Evolutionary conservation across 2,113 vertebrate species (phyloP), one percentile per base, ranked within the genome.

Genomic region (Peromyscus californicus): DNA sequence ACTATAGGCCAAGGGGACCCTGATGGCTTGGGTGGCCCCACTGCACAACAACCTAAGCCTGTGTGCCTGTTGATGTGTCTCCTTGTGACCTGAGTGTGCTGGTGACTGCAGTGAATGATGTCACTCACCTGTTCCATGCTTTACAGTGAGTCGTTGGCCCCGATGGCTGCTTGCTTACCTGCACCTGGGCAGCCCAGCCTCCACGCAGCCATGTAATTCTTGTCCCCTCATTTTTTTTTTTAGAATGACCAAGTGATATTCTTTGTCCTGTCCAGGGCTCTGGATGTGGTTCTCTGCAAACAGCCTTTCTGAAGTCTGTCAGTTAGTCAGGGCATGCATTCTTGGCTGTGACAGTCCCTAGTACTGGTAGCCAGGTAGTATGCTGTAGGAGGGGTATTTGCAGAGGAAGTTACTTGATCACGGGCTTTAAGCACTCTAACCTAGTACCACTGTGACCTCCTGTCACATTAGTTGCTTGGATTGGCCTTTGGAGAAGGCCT

Each of bases 401-500:
- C 21, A 75, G 90, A 75, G 79, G 72, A 54, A 29, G 36, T 90
- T 42, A n/a, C 80, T 45, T 31, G 21, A 39, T 74, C 1, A 5
- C 57, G 70, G 59, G 88, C 33, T 78, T 76, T 39, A 29, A 85
- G 9, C 51, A 26, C 39, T 59, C 79, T 59, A 45, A 7, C 39
- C 48, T 15, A 26, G 76, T 72, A 59, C 70, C 88, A 11, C 9
- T 24, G 24, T 54, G 65, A 80, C 19, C 31, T 74, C 65, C 54
- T 21, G 48, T 63, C 89, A 7, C 90, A 11, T 75, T 84, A 31
- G 70, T 78, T 89, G 51, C 75, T 93, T 79, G 61, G 24, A 29
- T 51, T 95, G 70, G 21, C 90, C 57, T 95, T 76, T 63, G 95
- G 87, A 95, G 90, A 72, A 80, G 76, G 21, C 94, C 80, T 86